Evolutionary conservation across 2,888 invertebrate species (phyloP).

Genomic region (Acanthosepion pharaonis): DNA sequence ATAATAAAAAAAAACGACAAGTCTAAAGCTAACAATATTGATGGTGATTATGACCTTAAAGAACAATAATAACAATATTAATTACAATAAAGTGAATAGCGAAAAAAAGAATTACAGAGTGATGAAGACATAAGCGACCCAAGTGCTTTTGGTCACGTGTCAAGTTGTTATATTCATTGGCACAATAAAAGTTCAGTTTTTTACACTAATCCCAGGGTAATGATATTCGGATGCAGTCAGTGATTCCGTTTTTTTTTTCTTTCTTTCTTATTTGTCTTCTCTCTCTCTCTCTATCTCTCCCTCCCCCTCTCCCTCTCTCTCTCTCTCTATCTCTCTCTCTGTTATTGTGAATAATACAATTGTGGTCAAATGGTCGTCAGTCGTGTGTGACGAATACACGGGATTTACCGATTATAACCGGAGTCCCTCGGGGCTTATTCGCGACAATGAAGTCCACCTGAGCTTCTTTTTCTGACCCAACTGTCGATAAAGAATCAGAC

Average conservation of each 20-base stretch:
- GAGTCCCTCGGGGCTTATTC: background rate
- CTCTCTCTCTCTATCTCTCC: background rate
- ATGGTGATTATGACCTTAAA: slow-evolving; percentile 33
- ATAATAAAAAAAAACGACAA: background rate
- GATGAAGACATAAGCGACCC: background rate
- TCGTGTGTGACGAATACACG: background rate
- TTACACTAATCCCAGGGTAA: background rate
- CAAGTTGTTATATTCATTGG: background rate
- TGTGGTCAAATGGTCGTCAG: background rate
- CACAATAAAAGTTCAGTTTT: slow-evolving; percentile 21
- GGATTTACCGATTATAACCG: background rate
- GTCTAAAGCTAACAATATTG: background rate
- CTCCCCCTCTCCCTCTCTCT: no score
- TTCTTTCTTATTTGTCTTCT: background rate
- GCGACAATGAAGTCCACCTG: background rate
- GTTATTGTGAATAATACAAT: background rate
- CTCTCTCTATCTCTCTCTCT: background rate
- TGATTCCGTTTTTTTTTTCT: background rate
- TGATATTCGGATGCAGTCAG: background rate
- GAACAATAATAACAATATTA: background rate
- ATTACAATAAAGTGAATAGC: background rate
- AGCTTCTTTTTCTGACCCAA: background rate
- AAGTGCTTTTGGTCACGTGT: background rate
- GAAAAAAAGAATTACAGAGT: background rate
- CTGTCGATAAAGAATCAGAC: background rate